Evolutionary conservation across 2,113 vertebrate species (phyloP).

Genomic region (Eretmochelys imbricata): DNA sequence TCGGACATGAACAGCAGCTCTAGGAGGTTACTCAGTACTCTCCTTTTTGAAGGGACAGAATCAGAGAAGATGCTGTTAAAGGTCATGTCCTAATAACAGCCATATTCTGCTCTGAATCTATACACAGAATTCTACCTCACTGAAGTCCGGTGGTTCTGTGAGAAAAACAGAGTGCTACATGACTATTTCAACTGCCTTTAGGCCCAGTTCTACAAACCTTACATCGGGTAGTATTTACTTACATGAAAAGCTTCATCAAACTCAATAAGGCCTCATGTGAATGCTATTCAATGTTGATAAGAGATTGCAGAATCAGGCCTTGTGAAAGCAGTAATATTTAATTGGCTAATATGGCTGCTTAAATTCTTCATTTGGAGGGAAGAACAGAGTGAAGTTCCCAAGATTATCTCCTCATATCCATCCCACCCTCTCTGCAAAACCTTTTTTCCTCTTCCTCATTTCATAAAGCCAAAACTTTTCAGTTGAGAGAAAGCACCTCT

Average conservation of each 20-base stretch:
- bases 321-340: background rate
- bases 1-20: conserved; percentile 31
- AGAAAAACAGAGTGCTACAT: background rate
- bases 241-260: conserved; percentile 5
- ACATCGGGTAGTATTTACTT: conserved; percentile 1
- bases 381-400: background rate
- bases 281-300: background rate
- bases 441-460: background rate
- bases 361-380: background rate
- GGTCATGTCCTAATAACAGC: conserved; percentile 4
- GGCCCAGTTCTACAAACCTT: background rate
- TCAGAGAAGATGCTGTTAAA: conserved; percentile 42
- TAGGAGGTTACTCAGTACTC: conserved; percentile 38
- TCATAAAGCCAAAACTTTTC: background rate
- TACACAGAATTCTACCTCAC: background rate
- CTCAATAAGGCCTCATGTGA: background rate
- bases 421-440: background rate
- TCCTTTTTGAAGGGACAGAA: conserved; percentile 32
- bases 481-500: background rate
- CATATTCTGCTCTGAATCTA: conserved; percentile 11
- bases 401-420: background rate
- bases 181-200: background rate
- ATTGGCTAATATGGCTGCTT: background rate
- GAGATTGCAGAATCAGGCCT: background rate
- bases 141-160: background rate